phyloP scores from a whole-genome alignment of 2,113 vertebrate species.

The Plecotus auritus region DNA sequence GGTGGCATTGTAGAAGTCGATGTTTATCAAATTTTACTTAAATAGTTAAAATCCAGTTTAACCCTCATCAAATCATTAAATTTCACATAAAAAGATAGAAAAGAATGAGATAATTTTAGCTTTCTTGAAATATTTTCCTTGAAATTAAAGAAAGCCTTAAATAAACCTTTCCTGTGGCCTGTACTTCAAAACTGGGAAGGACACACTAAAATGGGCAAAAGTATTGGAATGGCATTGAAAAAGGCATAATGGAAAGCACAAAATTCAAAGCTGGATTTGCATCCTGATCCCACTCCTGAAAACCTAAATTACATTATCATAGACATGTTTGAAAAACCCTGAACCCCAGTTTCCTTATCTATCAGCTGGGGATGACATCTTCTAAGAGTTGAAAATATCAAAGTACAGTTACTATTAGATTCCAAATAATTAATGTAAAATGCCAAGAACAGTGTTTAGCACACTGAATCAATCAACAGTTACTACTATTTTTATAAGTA shows the following conservation, averaged over 20 bases:
- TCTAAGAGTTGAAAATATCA: background rate
- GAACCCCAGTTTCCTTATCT: background rate
- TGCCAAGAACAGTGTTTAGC: background rate
- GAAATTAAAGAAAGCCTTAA: background rate
- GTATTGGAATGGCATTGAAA: background rate
- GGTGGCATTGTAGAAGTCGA: background rate
- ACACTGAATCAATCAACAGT: background rate
- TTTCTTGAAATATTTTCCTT: background rate
- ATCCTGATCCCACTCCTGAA: background rate
- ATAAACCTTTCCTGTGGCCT: background rate
- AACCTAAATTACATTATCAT: background rate
- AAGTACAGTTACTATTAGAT: background rate
- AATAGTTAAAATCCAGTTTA: background rate
- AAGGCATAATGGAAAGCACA: background rate
- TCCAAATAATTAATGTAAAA: background rate
- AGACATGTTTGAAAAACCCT: background rate
- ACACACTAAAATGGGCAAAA: background rate
- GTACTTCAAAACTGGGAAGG: background rate
- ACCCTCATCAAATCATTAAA: background rate
- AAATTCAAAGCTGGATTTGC: background rate
- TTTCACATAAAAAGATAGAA: background rate
- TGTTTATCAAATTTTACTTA: background rate
- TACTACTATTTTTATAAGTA: background rate
- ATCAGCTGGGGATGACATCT: background rate
- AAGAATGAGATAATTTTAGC: background rate